Base-by-base conservation (phyloP, 2,888 invertebrate genomes). In the Biston betularia region DNA sequence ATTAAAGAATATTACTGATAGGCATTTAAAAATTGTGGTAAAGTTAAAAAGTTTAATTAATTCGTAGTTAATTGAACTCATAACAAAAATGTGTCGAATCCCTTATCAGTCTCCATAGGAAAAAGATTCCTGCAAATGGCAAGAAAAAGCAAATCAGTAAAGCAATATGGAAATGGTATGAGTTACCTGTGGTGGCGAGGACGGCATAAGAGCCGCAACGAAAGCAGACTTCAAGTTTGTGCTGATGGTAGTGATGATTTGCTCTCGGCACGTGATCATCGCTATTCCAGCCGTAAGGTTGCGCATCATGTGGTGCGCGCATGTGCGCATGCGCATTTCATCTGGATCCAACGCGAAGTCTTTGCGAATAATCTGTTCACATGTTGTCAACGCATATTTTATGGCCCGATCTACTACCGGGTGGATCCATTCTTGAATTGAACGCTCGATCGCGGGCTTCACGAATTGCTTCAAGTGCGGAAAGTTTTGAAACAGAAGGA, bases 241-340 rank as follows among this genome's bases (percentile, higher is more conserved):
- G 81, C 96, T 97, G 73, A 99, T 97, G 2, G 98, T 97, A 57
- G 97, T 95, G 12, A 97, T 95, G 66, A 97, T 94, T 79, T 98
- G 98, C 89, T 99, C 99, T 68, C 99, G 95, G 85, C 99, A 99
- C 0, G 99, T 99, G 65, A 99, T 99, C 97, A 99, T 98, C 5
- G 99, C 98, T 98, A 99, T 98, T 45, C 99, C 99, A 12, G 99
- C 98, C 0, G 98, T 98, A 78, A 99, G 94, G 89, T 98, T 98
- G 33, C 99, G 95, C 79, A 98, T 98, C 98, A 99, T 98, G 87
- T 98, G 98, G 84, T 99, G 98, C 0, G 99, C 98, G 6, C 99
- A 98, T 0, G 96, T 95, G 15, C 99, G 95, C 97, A 99, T 97
- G 70, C 98, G 95, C 48, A 95, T 95, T 89, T 99, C 99, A 78